Conservation (phyloP, 2,113 vertebrate genomes). For the Halcyon malimbica region DNA sequence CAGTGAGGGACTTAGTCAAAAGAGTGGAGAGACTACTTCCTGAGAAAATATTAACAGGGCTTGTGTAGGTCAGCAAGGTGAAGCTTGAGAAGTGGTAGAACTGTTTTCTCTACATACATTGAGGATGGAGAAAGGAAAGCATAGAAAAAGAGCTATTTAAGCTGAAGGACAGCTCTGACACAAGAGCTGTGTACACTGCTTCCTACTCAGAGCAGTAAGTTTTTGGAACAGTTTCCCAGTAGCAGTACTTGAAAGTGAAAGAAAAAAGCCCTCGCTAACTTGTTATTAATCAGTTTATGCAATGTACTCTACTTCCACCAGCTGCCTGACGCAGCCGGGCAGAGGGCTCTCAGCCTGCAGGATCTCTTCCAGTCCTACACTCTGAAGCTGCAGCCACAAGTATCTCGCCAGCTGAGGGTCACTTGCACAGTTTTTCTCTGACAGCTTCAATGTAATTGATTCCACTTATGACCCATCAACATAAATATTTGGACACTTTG, state of each 20-base stretch:
- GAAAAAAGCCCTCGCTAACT: not conserved
- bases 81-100: not conserved
- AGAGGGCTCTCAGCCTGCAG: not conserved
- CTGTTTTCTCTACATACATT: not conserved
- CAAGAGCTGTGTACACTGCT: not conserved
- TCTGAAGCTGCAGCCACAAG: not conserved
- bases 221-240: not conserved
- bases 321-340: not conserved
- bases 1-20: not conserved
- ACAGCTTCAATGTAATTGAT: not conserved
- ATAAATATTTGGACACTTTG: not conserved
- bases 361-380: not conserved
- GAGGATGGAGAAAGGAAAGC: not conserved
- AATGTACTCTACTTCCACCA: not conserved
- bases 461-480: not conserved
- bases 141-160: not conserved
- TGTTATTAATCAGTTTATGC: not conserved
- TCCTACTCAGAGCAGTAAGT: not conserved
- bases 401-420: not conserved
- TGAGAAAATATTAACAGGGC: not conserved
- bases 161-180: not conserved
- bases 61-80: not conserved
- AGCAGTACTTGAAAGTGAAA: not conserved
- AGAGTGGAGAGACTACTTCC: not conserved
- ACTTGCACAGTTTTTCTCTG: not conserved